Evolutionary conservation across 1,140 invertebrate genomes (phyloP), one percentile per base, ranked within the genome.

Genomic region (Habropoda laboriosa): DNA sequence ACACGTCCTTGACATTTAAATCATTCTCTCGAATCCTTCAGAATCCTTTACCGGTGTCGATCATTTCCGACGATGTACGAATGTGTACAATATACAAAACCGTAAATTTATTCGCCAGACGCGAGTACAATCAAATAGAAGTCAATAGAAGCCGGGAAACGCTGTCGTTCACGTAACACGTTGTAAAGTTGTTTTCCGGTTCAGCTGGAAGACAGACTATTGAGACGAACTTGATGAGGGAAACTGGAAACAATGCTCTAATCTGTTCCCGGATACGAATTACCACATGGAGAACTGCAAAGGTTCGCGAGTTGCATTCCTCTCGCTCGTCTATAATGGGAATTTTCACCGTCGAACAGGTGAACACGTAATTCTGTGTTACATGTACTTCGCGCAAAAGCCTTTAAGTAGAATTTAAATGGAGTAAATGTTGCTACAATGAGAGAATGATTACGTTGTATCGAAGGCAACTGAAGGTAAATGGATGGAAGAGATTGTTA

Each of bases 191-290:
- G 13, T 60, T 73, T 61, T 73, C 70, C 27, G 27, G 40, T 47
- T 40, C 40, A 32, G n/a, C 35, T 49, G 42, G 70, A 35, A 73
- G 61, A 61, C 42, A 21, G 27, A 58, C 30, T 30, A 49, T 42
- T 21, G 8, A 27, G 6, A 1, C 35, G 16, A 21, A 18, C n/a
- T 35, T 6, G 42, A 30, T 30, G 27, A 57, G 32, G 13, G 30
- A 73, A 73, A 38, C 45, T 61, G 8, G 42, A 51, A 51, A 73
- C 30, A 63, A 63, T 73, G 16, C 30, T 38, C 42, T 63, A 73
- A 73, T 73, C 32, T 73, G 30, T 7, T 27, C 0, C 2, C 30
- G 24, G 27, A 16, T 60, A 12, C 55, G 42, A 60, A 60, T 42
- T 60, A 60, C 42, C 45, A 27, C 16, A 2, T 12, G 13, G 21